Evolutionary conservation across 2,888 invertebrate species (phyloP), one percentile per base, ranked within the genome.

Genomic region (Chrysolina haemoptera): DNA sequence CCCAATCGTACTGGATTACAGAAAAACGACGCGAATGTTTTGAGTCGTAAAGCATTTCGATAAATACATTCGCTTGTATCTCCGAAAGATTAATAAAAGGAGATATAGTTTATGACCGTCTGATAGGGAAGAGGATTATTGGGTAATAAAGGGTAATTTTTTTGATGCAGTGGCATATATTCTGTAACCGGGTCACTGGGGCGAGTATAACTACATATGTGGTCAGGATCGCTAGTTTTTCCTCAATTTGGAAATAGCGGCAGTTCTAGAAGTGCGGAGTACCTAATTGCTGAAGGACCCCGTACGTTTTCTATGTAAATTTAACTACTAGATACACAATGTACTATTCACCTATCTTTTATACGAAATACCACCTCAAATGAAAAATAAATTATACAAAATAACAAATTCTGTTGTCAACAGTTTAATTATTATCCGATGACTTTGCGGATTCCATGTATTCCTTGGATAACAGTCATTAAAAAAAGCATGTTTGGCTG

Each of bases 11-110:
- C n/a, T n/a, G n/a, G n/a, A n/a, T n/a, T n/a, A n/a, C n/a, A n/a
- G n/a, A 53, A 14, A 50, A 18, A 68, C 41, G 20, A 59, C 27
- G 35, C 27, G 35, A 59, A 59, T 59, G 6, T 27, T 27, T 8
- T 14, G 59, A 35, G 6, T 59, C 59, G 12, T n/a, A 1, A 12
- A 59, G 22, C 27, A 59, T 59, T 22, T 27, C 27, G 10, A 16
- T 53, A 11, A 53, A 53, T 53, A 59, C 22, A 14, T 59, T 59
- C 35, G 9, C n/a, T 14, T 14, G 59, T 59, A 59, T 12, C 2
- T 59, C 59, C 12, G n/a, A 35, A 27, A 27, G 59, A 59, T 16
- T 59, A n/a, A 59, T 59, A 59, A 35, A 35, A 2, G 55, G 10
- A 20, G 8, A 5, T 18, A n/a, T 5, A 55, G 6, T 55, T 55